Base-by-base conservation (phyloP, 2,888 invertebrate genomes). In the Acleris emargana region DNA sequence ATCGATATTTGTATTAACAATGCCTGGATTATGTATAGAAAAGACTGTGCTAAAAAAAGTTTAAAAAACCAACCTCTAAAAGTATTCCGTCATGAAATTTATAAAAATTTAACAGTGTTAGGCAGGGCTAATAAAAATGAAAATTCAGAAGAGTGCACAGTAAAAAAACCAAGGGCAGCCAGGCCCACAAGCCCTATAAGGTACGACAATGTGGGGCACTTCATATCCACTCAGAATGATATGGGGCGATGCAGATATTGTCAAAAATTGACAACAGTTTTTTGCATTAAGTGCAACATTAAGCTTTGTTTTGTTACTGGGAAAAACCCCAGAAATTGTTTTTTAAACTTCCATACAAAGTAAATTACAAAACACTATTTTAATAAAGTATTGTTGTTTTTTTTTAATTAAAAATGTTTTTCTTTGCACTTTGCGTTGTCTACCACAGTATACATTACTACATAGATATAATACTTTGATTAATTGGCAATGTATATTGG, bases 1-100 rank as follows among this genome's bases (percentile, higher is more conserved):
- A n/a, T 66, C 11, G 62, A 68, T 47, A 62, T 68, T 52, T 55
- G 62, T 5, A 45, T 62, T 16, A 68, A 66, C 43, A 66, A 68
- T 43, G 55, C 51, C 9, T 59, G 59, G 59, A 59, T 59, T 11
- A 9, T 59, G 9, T 42, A 51, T 45, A 60, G 9, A 60, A 43
- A 25, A 6, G 1, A 32, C 3, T 42, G 50, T 51, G 16, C 47
- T 4, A 59, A 59, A 59, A 42, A 16, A 53, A 45, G 25, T 1
- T 7, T 7, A 17, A 38, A 2, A n/a, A 52, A 7, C 6, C 25
- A 25, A 42, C 11, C 59, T 1, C 42, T 59, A 16, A 52, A 60
- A 52, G 16, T n/a, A 0, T 53, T 53, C 32, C 28, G 45, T 11
- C 32, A 0, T 47, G 53, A 53, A 6, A 13, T 53, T 28, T 53